phyloP scores from a whole-genome alignment of 2,113 vertebrate genomes.

The Hylia prasina region DNA sequence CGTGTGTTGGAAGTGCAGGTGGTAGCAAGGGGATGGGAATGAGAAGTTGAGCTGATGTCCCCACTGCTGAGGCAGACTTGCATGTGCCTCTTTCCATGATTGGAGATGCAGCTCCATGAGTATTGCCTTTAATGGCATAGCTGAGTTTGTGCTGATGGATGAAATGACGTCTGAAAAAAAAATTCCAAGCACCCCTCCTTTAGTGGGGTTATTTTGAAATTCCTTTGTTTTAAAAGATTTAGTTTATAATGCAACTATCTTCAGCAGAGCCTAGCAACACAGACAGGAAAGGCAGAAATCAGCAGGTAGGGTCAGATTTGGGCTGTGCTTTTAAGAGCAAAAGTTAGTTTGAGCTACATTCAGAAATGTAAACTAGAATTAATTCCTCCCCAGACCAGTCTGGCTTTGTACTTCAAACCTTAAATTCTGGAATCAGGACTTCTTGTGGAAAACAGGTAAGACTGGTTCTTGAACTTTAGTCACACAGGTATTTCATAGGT shows the following conservation, averaged over 20 bases:
- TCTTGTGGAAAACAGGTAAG: background rate
- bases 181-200: background rate
- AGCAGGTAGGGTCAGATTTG: background rate
- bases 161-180: background rate
- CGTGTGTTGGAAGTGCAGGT: background rate
- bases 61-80: background rate
- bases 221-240: background rate
- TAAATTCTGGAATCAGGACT: background rate
- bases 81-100: rapidly evolving
- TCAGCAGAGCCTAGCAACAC: background rate
- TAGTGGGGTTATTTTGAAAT: background rate
- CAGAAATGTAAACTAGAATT: background rate
- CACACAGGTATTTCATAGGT: background rate
- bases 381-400: background rate
- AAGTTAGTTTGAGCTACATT: background rate
- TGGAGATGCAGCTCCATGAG: background rate
- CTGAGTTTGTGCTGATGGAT: background rate
- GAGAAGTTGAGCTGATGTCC: background rate
- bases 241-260: background rate
- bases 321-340: background rate
- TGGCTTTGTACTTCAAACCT: background rate
- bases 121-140: background rate
- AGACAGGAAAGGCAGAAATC: background rate
- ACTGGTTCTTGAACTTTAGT: background rate
- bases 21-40: background rate